A percentile compares a stretch with the other conserved stretches of the same genome.
phyloP scores from a whole-genome alignment of 1,140 invertebrate species.

The Kradibia gibbosae region DNA sequence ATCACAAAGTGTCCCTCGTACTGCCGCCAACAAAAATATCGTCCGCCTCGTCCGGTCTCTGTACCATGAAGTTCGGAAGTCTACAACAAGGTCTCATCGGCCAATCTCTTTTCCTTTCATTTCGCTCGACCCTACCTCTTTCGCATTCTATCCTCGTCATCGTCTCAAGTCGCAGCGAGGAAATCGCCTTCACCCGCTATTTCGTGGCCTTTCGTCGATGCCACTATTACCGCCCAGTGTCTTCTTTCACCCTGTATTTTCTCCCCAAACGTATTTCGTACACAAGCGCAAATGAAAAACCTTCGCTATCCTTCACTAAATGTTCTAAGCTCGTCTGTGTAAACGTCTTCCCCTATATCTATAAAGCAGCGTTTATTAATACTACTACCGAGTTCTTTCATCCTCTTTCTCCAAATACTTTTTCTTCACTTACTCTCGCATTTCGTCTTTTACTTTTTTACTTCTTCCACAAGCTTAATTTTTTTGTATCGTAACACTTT shows the following conservation, averaged over 20 bases:
- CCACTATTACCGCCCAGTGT: neutral
- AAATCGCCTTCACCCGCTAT: neutral
- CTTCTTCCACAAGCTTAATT: neutral
- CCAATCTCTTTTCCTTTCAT: constrained; percentile 14
- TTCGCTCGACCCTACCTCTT: neutral
- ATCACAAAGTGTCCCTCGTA: constrained; percentile 13
- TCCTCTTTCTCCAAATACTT: neutral
- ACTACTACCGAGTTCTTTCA: neutral
- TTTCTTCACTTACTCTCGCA: neutral
- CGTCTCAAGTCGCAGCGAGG: neutral
- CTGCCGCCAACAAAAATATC: neutral
- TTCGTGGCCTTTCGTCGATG: constrained; percentile 6
- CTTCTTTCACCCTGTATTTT: neutral
- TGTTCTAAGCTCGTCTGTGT: constrained; percentile 12
- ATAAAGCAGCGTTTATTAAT: neutral
- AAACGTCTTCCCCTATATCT: neutral
- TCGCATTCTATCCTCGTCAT: constrained; percentile 17
- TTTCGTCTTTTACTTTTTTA: neutral
- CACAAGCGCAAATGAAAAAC: neutral
- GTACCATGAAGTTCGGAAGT: neutral
- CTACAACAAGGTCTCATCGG: constrained; percentile 9
- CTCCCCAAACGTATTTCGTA: constrained; percentile 7
- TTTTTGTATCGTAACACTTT: neutral
- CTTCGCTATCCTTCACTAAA: constrained; percentile 1
- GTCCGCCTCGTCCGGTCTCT: neutral